phyloP scores from a whole-genome alignment of 2,797 vertebrate species.

The Protonibea diacanthus region DNA sequence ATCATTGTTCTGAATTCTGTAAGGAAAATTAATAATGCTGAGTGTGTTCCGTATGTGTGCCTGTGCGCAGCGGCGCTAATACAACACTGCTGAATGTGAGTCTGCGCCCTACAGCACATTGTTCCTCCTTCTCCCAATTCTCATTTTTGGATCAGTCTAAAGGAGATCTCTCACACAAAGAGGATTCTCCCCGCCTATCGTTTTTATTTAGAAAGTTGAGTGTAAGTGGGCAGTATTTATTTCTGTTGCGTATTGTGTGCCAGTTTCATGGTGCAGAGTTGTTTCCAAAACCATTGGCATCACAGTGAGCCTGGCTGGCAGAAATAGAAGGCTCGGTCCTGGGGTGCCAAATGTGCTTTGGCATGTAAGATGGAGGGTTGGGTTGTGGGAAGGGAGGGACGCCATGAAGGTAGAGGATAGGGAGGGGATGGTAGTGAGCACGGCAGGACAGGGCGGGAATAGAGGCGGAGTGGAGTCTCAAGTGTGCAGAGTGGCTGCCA shows the following conservation, averaged over 20 bases:
- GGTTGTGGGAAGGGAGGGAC: slow-evolving; percentile 59
- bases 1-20: slow-evolving; percentile 71
- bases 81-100: slow-evolving; percentile 44
- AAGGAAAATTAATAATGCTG: slow-evolving; percentile 63
- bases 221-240: slow-evolving; percentile 66
- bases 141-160: slow-evolving; percentile 54
- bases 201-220: slow-evolving; percentile 77
- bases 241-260: slow-evolving; percentile 62
- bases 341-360: slow-evolving; percentile 79
- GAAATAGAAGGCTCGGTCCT: slow-evolving; percentile 67
- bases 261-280: slow-evolving; percentile 64
- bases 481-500: slow-evolving; percentile 72
- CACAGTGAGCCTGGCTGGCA: slow-evolving; percentile 73
- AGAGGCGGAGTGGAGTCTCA: slow-evolving; percentile 74
- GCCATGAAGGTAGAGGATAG: slow-evolving; percentile 66
- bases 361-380: slow-evolving; percentile 72
- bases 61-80: slow-evolving; percentile 35
- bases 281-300: slow-evolving; percentile 80
- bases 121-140: slow-evolving; percentile 41
- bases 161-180: slow-evolving; percentile 62
- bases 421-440: slow-evolving; percentile 57
- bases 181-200: slow-evolving; percentile 61
- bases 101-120: slow-evolving; percentile 35
- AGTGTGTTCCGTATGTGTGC: slow-evolving; percentile 42
- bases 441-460: slow-evolving; percentile 77